These are phyloP conservation scores for Drosophila dunni DNA, from an alignment of 1,140 invertebrate species.

Conservation along the genomic window DNA sequence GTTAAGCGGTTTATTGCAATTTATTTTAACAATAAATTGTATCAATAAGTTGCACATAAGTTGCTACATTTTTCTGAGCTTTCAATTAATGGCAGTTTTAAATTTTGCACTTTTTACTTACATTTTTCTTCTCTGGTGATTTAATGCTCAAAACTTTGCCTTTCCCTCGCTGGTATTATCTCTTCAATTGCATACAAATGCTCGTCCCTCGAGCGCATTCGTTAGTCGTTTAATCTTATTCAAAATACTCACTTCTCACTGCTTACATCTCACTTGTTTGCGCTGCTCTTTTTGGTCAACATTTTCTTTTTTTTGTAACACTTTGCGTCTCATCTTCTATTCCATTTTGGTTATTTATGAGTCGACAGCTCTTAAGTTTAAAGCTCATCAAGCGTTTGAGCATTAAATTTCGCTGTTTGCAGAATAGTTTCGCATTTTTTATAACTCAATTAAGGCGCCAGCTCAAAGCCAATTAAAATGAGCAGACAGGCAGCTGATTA, in stretches of 20 bases:
- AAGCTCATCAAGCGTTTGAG: constrained; percentile 68
- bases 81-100: not conserved
- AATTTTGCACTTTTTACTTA: not conserved
- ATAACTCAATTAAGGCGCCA: constrained; percentile 77
- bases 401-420: constrained; percentile 56
- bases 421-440: constrained; percentile 78
- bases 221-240: constrained; percentile 37
- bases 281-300: not conserved
- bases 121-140: not conserved
- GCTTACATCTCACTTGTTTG: not conserved
- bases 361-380: constrained; percentile 67
- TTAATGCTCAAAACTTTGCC: not conserved
- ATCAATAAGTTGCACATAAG: not conserved
- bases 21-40: not conserved
- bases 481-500: constrained; percentile 73
- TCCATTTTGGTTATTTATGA: constrained; percentile 73
- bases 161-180: not conserved
- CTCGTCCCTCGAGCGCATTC: constrained; percentile 15
- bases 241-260: constrained; percentile 5
- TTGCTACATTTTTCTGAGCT: too few species aligned
- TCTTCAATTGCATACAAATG: constrained; percentile 8
- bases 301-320: constrained; percentile 11
- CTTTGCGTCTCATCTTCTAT: constrained; percentile 61
- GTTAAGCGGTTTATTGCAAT: too few species aligned
- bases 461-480: constrained; percentile 76